Percentiles rank a stretch among this genome's conserved stretches.
phyloP scores from a whole-genome alignment of 2,888 invertebrate species.

The Drosophila buzzatii region DNA sequence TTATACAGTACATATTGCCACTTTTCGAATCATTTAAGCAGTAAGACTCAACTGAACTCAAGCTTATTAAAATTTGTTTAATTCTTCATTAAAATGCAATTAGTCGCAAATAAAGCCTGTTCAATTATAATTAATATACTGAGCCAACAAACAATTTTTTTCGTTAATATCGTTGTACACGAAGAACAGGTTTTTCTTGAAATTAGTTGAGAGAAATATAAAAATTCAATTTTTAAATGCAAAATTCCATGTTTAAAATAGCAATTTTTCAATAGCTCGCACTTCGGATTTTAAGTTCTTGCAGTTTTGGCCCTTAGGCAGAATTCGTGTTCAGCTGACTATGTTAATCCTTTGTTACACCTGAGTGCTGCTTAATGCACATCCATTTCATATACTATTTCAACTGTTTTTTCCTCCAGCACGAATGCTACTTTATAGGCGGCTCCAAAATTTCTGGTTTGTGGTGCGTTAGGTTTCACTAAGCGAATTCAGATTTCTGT shows the following conservation, averaged over 20 bases:
- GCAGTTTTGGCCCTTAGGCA: not conserved
- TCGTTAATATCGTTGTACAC: not conserved
- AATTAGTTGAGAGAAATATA: not conserved
- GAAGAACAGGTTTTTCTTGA: not conserved
- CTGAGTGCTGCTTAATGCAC: slow-evolving; percentile 9
- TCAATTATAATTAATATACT: not conserved
- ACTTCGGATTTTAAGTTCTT: not conserved
- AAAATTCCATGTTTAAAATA: slow-evolving; percentile 7
- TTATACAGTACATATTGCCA: not conserved
- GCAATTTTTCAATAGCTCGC: not conserved
- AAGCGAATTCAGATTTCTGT: slow-evolving; percentile 4
- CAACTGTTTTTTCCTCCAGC: slow-evolving; percentile 1
- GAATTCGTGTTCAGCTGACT: not conserved
- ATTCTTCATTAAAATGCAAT: slow-evolving; percentile 2
- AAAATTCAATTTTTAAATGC: not conserved
- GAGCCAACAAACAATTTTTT: not conserved
- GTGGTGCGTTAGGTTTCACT: slow-evolving; percentile 7
- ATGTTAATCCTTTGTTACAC: slow-evolving; percentile 38
- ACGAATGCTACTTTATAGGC: slow-evolving; percentile 53
- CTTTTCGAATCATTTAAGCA: not conserved
- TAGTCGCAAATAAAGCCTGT: not conserved
- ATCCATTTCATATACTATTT: slow-evolving; percentile 18
- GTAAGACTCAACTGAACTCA: not conserved
- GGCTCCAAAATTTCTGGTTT: slow-evolving; percentile 35
- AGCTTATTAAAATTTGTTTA: not conserved